Percentiles rank a stretch among this genome's conserved stretches.
phyloP scores from a whole-genome alignment of 2,888 invertebrate species.

The Drosophila mercatorum region DNA sequence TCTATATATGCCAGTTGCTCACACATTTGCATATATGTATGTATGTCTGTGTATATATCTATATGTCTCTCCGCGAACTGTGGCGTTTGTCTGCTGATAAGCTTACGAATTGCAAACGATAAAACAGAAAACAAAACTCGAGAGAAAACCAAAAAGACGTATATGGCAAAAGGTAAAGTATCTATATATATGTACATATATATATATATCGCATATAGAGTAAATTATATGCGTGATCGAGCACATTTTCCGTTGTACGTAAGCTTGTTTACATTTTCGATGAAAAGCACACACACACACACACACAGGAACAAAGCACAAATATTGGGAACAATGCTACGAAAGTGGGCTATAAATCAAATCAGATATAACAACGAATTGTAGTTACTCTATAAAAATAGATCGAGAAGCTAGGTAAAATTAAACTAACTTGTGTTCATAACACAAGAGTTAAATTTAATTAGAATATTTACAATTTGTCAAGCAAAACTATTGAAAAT shows the following conservation, averaged over 20 bases:
- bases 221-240: conserved; percentile 15
- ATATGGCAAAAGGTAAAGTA: background rate
- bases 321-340: background rate
- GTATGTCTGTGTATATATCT: conserved; percentile 3
- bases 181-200: conserved; percentile 9
- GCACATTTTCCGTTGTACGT: conserved; percentile 5
- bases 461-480: background rate
- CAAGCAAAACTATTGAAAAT: background rate
- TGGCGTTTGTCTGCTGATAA: conserved; percentile 65
- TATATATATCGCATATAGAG: background rate
- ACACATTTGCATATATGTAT: conserved; percentile 25
- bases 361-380: background rate
- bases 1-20: conserved; percentile 18
- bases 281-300: background rate
- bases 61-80: conserved; percentile 57
- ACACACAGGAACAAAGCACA: conserved; percentile 6
- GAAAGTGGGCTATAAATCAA: no score
- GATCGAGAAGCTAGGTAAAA: background rate
- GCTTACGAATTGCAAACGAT: conserved; percentile 20
- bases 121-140: conserved; percentile 16
- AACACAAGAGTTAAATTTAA: background rate
- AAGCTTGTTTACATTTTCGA: conserved; percentile 37
- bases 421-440: background rate
- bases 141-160: conserved; percentile 15
- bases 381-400: conserved; percentile 12